Conservation (phyloP, 2,888 invertebrate species). For the Corythucha ciliata region DNA sequence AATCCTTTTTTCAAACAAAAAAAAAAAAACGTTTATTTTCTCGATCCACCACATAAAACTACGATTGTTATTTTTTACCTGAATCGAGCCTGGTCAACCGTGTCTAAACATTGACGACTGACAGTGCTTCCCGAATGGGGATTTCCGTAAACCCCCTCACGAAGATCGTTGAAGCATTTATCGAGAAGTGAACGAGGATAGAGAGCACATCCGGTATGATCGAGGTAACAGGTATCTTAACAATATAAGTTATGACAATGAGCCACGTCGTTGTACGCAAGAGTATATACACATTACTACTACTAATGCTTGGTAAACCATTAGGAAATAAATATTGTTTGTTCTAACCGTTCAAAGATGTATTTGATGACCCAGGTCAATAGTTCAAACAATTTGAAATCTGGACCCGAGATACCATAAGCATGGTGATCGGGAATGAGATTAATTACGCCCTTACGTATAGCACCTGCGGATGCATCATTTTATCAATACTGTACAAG, state of each 20-base stretch:
- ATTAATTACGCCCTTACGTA: too few relatives aligned
- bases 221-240: slow-evolving; percentile 66
- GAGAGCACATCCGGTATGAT: slow-evolving; percentile 79
- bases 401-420: too few relatives aligned
- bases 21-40: neutral
- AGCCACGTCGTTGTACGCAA: too few relatives aligned
- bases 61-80: slow-evolving; percentile 45
- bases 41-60: neutral
- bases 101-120: slow-evolving; percentile 70
- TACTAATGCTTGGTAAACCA: too few relatives aligned
- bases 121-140: slow-evolving; percentile 70
- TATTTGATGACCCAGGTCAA: too few relatives aligned
- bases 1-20: slow-evolving; percentile 56
- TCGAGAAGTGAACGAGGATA: slow-evolving; percentile 68
- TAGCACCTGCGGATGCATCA: too few relatives aligned
- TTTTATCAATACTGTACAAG: too few relatives aligned
- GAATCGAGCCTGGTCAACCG: slow-evolving; percentile 72
- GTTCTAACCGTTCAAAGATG: too few relatives aligned
- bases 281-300: too few relatives aligned
- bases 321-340: too few relatives aligned
- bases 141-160: slow-evolving; percentile 71
- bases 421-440: too few relatives aligned
- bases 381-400: too few relatives aligned
- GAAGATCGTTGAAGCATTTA: slow-evolving; percentile 54
- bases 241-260: slow-evolving; percentile 52